A percentile compares a stretch with the other conserved stretches of the same genome.
These are phyloP conservation scores for Colinus virginianus DNA, from an alignment of 2,113 vertebrate species.

Conservation along the genomic window DNA sequence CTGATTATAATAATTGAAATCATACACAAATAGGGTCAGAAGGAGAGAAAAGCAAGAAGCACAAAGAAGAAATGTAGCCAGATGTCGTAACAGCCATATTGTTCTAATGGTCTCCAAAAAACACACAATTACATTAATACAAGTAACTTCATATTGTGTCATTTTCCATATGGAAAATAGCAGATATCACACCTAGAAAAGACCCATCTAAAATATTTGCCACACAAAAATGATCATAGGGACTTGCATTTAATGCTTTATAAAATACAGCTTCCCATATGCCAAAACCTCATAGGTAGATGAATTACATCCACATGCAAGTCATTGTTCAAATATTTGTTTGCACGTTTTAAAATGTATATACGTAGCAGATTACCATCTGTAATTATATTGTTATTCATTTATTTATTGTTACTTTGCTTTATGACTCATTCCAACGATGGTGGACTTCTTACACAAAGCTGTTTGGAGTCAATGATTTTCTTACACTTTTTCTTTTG, in stretches of 20 bases:
- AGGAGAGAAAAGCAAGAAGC: neutral
- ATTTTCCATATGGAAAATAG: neutral
- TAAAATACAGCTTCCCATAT: neutral
- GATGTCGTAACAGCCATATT: neutral
- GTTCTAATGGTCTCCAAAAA: conserved; percentile 1
- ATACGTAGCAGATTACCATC: neutral
- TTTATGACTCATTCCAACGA: neutral
- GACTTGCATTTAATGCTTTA: neutral
- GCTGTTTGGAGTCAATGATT: neutral
- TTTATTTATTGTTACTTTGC: neutral
- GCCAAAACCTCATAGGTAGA: neutral
- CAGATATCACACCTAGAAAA: neutral
- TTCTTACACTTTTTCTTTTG: neutral
- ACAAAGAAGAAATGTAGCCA: neutral
- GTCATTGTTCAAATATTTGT: neutral
- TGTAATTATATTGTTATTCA: neutral
- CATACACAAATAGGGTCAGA: neutral
- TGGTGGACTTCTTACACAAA: neutral
- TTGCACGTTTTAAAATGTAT: neutral
- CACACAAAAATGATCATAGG: neutral
- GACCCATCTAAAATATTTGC: neutral
- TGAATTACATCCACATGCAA: neutral
- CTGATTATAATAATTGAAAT: neutral
- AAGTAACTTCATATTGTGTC: neutral
- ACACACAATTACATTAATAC: neutral